Evolutionary conservation across 2,113 vertebrate species (phyloP), one percentile per base, ranked within the genome.

Genomic region (Ophthalmolycus amberensis): DNA sequence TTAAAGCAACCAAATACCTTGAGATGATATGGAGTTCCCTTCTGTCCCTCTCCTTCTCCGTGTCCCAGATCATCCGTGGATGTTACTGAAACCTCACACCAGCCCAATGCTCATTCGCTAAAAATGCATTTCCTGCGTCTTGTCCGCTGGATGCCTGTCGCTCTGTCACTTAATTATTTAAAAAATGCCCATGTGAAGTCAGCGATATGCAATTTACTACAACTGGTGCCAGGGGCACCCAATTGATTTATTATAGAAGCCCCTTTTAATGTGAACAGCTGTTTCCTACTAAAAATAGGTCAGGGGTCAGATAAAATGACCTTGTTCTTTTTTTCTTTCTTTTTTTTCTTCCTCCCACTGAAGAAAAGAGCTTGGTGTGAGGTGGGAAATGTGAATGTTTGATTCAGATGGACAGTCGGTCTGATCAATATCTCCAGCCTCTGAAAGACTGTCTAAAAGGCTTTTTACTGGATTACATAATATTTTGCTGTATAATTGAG

Each of bases 251-350:
- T 93, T 91, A 91, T 83, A 80, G 88, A 80, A 44, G 71, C 42
- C 70, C 75, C 56, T 29, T 88, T 93, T 93, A 90, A 92, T 93
- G 90, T 79, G 87, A 91, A 87, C 94, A 94, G 94, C 94, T 94
- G 94, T 91, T 93, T 92, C 88, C 90, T 93, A 90, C 91, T 93
- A 88, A 91, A 93, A 91, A 92, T 93, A 88, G 93, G 90, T 91
- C 91, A 92, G 72, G 56, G 93, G 91, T 91, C 90, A 88, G 71
- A 90, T 90, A 63, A 85, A 90, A 86, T 83, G 77, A 93, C 90
- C 87, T 85, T 90, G 84, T 90, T 84, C 80, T 6, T 38, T 75
- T 72, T 76, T 70, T 86, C 71, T 64, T 86, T 81, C 71, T 70
- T 25, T 3, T 62, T 20, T 85, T 77, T 71, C 73, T 66, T n/a